These are phyloP conservation scores for Saccostrea glomerata DNA, from an alignment of 1,140 invertebrate genomes.

Conservation along the genomic window DNA sequence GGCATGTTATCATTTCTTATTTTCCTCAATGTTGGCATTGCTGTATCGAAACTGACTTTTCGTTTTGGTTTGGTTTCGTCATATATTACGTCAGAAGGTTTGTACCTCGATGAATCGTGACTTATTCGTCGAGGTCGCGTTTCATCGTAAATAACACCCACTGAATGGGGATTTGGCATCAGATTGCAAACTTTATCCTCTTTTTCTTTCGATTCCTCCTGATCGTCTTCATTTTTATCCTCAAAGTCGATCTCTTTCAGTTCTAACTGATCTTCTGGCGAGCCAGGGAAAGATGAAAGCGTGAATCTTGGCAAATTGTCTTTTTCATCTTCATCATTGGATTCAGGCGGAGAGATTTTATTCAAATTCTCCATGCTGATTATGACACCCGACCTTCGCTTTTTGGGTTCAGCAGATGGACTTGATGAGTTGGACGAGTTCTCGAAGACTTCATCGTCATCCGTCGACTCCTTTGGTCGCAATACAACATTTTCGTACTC, in stretches of 20 bases:
- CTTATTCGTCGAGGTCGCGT: conserved; percentile 6
- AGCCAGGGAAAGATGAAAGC: neutral
- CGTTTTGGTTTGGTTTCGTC: conserved; percentile 46
- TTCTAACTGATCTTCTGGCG: neutral
- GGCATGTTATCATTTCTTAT: conserved; percentile 22
- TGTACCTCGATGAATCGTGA: neutral
- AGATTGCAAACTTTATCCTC: neutral
- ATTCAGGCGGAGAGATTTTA: neutral
- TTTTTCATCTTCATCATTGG: neutral
- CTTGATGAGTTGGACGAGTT: neutral
- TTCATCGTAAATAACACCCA: conserved; percentile 25
- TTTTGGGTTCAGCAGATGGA: neutral
- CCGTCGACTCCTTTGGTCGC: neutral
- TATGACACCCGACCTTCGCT: conserved; percentile 52
- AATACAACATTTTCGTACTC: conserved; percentile 22
- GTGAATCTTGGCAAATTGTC: neutral
- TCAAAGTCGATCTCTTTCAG: neutral
- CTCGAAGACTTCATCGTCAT: conserved; percentile 37
- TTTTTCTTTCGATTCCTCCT: neutral
- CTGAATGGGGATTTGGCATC: neutral
- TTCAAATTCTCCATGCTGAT: conserved; percentile 42
- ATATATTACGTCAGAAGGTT: conserved; percentile 17
- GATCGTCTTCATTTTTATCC: neutral
- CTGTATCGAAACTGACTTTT: conserved; percentile 56
- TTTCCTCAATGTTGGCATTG: neutral